These are phyloP conservation scores for Camponotus fellah DNA, from an alignment of 2,888 invertebrate genomes.

Conservation along the genomic window DNA sequence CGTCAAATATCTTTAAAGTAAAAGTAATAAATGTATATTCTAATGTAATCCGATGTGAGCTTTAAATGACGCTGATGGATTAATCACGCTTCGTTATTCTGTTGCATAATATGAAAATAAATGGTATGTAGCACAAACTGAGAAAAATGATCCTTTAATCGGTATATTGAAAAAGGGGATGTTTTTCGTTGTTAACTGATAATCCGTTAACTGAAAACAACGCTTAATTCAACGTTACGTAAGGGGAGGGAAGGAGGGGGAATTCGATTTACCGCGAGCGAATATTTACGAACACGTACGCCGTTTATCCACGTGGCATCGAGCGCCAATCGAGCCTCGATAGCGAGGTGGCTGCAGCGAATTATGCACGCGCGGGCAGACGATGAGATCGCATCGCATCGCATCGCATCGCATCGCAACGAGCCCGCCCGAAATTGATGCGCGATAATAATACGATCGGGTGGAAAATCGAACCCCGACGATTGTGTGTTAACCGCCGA, in stretches of 20 bases:
- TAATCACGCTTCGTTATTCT: background rate
- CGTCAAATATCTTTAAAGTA: background rate
- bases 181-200: slow-evolving; percentile 23
- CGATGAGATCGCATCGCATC: slow-evolving; percentile 51
- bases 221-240: slow-evolving; percentile 48
- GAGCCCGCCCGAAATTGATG: slow-evolving; percentile 53
- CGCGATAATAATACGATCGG: slow-evolving; percentile 53
- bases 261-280: slow-evolving; percentile 53
- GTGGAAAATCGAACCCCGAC: slow-evolving; percentile 54
- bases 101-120: slow-evolving; percentile 21
- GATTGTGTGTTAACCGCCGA: slow-evolving; percentile 53
- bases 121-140: slow-evolving; percentile 2
- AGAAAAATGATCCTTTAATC: slow-evolving; percentile 34
- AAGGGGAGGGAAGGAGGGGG: slow-evolving; percentile 15
- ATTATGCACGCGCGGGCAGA: slow-evolving; percentile 52
- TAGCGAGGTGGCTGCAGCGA: slow-evolving; percentile 50
- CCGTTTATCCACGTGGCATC: slow-evolving; percentile 54
- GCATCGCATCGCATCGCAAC: slow-evolving; percentile 40
- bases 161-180: slow-evolving; percentile 3
- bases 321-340: slow-evolving; percentile 34
- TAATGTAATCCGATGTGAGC: background rate
- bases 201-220: slow-evolving; percentile 39
- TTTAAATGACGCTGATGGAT: background rate
- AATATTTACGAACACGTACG: slow-evolving; percentile 53
- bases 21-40: background rate